Evolutionary conservation across 1,140 invertebrate species (phyloP), one percentile per base, ranked within the genome.

Genomic region (Drosophila lacteicornis): DNA sequence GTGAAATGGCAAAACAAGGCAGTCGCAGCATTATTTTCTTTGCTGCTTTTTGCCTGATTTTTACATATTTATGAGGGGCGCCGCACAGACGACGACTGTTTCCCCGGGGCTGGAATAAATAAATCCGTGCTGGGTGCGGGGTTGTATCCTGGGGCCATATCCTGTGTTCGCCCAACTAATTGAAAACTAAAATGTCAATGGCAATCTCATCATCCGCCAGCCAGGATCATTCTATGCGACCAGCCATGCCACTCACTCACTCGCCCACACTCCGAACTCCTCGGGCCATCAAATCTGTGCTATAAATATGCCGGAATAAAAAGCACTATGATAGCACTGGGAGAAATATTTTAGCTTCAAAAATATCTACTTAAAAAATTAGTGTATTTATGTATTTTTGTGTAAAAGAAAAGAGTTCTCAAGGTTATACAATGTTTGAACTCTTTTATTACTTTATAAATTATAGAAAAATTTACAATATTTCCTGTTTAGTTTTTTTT

Each of bases 151-250:
- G 27, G 15, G n/a, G 51, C 38, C 53, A 30, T 17, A n/a, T 40
- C n/a, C 66, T 38, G 43, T 27, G 38, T n/a, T 56, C 65, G 50
- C 66, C 61, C 82, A 68, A 69, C 80, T 88, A 90, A 88, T 90
- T 88, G 85, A 90, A 87, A 88, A 84, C 84, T 88, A 79, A 84
- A 84, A 84, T 84, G 84, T 88, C 84, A 88, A 84, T 79, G 69
- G 80, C 74, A 78, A 88, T 88, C 80, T 81, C 58, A 90, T 90
- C 85, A 78, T 59, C 46, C 49, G 60, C 51, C 51, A 47, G 22
- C 45, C 51, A 38, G 57, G 57, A 62, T 50, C 59, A 63, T 58
- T 67, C 56, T 53, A 51, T 58, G 38, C 66, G 79, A 82, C 69
- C 62, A 71, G 75, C 51, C 75, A 69, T 51, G 80, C 67, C 80